A percentile compares a stretch with the other conserved stretches of the same genome.
phyloP scores from a whole-genome alignment of 2,888 invertebrate genomes.

The Oconnorella tubifera region DNA sequence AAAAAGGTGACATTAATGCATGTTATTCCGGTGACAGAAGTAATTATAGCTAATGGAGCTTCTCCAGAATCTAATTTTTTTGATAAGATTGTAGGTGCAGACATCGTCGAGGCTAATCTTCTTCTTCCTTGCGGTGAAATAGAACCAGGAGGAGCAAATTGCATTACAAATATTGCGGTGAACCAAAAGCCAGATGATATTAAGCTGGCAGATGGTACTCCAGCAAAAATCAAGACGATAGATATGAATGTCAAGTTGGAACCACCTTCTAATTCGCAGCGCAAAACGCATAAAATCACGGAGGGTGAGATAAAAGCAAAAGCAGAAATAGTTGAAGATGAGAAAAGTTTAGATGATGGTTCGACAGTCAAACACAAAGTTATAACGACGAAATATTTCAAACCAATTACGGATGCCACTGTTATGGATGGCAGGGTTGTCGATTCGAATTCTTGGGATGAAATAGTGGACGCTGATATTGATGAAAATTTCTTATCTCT shows the following conservation, averaged over 20 bases:
- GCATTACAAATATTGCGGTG: conserved; percentile 2
- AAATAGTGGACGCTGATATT: conserved; percentile 22
- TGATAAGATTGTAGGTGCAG: conserved; percentile 6
- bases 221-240: conserved; percentile 2
- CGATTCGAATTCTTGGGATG: conserved; percentile 21
- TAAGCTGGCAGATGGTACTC: conserved; percentile 4
- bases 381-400: conserved; percentile 23
- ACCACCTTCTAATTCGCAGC: conserved; percentile 3
- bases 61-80: conserved; percentile 6
- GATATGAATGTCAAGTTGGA: conserved; percentile 9
- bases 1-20: conserved; percentile 2
- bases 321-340: conserved; percentile 16
- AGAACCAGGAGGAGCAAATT: conserved; percentile 12
- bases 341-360: conserved; percentile 15
- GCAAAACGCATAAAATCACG: conserved; percentile 1
- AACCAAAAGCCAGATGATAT: not conserved
- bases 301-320: conserved; percentile 21
- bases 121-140: conserved; percentile 9
- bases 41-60: conserved; percentile 3
- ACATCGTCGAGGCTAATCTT: conserved; percentile 11
- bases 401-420: conserved; percentile 19
- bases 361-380: conserved; percentile 20
- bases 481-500: conserved; percentile 21
- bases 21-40: conserved; percentile 12
- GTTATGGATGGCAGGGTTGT: conserved; percentile 9